These are phyloP conservation scores for Aphaenogaster rudis DNA, from an alignment of 1,140 invertebrate species.

Conservation along the genomic window DNA sequence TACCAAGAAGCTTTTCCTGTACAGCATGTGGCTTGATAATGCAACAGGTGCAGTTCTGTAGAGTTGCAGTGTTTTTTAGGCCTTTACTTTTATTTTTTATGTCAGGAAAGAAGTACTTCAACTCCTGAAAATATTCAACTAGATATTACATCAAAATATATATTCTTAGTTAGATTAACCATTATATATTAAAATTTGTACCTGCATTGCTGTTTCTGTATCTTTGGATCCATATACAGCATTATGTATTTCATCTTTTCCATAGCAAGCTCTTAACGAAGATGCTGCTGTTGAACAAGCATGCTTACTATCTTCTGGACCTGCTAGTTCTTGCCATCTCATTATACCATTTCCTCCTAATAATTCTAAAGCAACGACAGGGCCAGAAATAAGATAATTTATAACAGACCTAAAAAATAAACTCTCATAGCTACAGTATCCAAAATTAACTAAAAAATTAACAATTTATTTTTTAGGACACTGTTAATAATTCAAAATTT, in stretches of 20 bases:
- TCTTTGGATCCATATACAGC: slow-evolving; percentile 91
- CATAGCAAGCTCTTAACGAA: slow-evolving; percentile 91
- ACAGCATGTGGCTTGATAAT: slow-evolving; percentile 97
- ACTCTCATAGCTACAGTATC: slow-evolving; percentile 27
- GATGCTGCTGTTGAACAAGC: slow-evolving; percentile 88
- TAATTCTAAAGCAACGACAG: slow-evolving; percentile 91
- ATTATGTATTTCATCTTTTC: slow-evolving; percentile 91
- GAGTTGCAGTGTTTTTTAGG: slow-evolving; percentile 88
- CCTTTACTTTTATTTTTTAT: slow-evolving; percentile 83
- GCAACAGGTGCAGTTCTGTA: slow-evolving; percentile 92
- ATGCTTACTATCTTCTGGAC: slow-evolving; percentile 90
- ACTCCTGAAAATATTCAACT: slow-evolving; percentile 84
- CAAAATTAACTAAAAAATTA: slow-evolving; percentile 27
- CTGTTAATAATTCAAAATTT: slow-evolving; percentile 36
- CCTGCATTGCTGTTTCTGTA: slow-evolving; percentile 87
- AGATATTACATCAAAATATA: not conserved
- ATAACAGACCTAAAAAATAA: slow-evolving; percentile 85
- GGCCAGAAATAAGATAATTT: slow-evolving; percentile 90
- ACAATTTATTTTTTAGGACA: not conserved
- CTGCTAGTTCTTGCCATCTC: slow-evolving; percentile 89
- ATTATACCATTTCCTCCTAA: slow-evolving; percentile 91
- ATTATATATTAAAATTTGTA: slow-evolving; percentile 52
- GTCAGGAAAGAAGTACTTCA: slow-evolving; percentile 91
- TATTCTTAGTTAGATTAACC: not conserved
- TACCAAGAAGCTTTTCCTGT: slow-evolving; percentile 88